Conservation (phyloP, 2,797 vertebrate genomes). For the Bucorvus abyssinicus region DNA sequence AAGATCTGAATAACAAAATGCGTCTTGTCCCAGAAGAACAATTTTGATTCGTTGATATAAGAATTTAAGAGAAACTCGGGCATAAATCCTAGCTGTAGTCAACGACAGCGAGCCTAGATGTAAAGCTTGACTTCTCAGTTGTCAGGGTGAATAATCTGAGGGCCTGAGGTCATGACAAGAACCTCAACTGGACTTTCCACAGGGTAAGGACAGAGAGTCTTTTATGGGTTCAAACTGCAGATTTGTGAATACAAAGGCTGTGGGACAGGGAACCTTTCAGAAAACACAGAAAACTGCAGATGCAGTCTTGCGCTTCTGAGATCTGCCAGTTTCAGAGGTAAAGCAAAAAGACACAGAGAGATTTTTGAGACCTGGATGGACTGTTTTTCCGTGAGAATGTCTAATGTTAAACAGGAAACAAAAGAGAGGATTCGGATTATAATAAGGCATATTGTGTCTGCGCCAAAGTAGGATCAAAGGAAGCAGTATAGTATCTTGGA, state of each 20-base stretch:
- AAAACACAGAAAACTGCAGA: not conserved
- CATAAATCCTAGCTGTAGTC: slow-evolving; percentile 18
- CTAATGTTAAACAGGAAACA: slow-evolving; percentile 13
- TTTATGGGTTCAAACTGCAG: not conserved
- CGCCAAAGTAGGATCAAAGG: slow-evolving; percentile 29
- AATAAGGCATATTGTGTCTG: not conserved
- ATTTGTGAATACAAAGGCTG: not conserved
- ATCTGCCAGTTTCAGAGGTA: not conserved
- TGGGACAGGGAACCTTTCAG: not conserved
- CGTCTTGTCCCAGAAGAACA: not conserved
- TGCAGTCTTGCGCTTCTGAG: not conserved
- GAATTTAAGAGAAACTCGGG: not conserved
- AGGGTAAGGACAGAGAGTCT: not conserved
- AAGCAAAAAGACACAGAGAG: not conserved
- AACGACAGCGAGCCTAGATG: not conserved
- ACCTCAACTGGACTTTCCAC: not conserved
- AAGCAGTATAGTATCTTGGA: slow-evolving; percentile 21
- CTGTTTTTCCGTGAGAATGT: not conserved
- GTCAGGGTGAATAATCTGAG: slow-evolving; percentile 25
- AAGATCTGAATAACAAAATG: not conserved
- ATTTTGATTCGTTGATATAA: not conserved
- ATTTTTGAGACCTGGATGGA: not conserved
- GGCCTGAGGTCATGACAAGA: not conserved
- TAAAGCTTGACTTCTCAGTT: not conserved
- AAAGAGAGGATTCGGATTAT: not conserved